Evolutionary conservation across 2,888 invertebrate species (phyloP).

Genomic region (Ophonus ardosiacus): DNA sequence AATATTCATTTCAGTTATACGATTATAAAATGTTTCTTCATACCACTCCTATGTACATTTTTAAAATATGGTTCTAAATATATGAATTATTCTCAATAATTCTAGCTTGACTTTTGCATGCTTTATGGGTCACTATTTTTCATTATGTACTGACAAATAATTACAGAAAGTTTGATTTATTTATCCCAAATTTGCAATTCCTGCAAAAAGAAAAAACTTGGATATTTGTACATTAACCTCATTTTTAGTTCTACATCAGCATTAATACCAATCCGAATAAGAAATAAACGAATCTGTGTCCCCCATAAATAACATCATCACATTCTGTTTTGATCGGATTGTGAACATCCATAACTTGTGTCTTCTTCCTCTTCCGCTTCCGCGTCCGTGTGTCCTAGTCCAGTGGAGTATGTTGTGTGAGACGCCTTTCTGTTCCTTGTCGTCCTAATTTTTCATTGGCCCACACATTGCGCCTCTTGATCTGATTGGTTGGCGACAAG

Average conservation of each 20-base stretch:
- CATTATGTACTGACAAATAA: no score
- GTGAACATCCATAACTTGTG: conserved; percentile 35
- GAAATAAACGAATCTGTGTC: not conserved
- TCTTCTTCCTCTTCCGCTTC: not conserved
- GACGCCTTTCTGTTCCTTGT: not conserved
- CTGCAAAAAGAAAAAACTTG: not conserved
- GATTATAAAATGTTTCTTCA: no score
- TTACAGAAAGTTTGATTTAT: not conserved
- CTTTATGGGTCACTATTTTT: no score
- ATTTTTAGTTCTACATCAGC: not conserved
- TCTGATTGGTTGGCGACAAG: conserved; percentile 25
- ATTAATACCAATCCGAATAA: not conserved
- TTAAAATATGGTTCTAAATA: no score
- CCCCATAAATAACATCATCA: conserved; percentile 38
- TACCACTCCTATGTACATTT: no score
- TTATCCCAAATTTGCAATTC: not conserved
- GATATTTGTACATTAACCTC: not conserved
- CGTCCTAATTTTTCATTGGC: conserved; percentile 52
- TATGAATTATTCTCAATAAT: no score
- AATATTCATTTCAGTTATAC: no score
- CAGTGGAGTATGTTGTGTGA: not conserved
- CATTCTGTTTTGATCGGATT: conserved; percentile 25
- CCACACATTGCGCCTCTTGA: not conserved
- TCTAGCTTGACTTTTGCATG: no score
- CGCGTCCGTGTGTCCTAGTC: not conserved